A percentile compares a stretch with the other conserved stretches of the same genome.
phyloP scores from a whole-genome alignment of 2,797 vertebrate genomes.

The Neopelma chrysocephalum region DNA sequence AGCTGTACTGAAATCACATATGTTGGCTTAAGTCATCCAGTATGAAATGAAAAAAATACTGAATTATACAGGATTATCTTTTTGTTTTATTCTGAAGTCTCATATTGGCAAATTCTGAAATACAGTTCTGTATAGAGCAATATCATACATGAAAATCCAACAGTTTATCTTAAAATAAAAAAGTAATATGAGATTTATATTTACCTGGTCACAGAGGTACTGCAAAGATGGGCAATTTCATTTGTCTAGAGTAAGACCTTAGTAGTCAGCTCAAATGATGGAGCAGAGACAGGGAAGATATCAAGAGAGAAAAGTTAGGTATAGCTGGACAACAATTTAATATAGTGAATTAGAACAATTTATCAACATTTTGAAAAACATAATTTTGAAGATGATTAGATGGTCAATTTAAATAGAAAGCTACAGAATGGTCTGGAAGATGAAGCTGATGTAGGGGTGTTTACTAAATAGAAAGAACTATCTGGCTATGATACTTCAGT shows the following conservation, averaged over 20 bases:
- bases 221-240: neutral
- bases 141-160: neutral
- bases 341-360: neutral
- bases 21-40: neutral
- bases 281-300: neutral
- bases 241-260: neutral
- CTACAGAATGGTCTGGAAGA: neutral
- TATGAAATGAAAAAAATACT: neutral
- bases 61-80: neutral
- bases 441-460: neutral
- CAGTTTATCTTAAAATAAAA: neutral
- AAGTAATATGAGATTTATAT: neutral
- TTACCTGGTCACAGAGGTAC: neutral
- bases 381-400: neutral
- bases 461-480: neutral
- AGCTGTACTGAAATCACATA: fast-evolving
- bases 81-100: neutral
- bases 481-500: neutral
- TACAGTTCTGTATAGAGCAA: neutral
- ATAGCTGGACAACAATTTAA: neutral
- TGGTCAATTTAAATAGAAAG: neutral
- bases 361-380: neutral
- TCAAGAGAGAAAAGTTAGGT: neutral
- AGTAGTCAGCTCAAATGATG: neutral
- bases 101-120: neutral